A percentile compares a stretch with the other conserved stretches of the same genome.
Evolutionary conservation across 1,140 invertebrate genomes (phyloP).

Genomic region (Papilio machaon): DNA sequence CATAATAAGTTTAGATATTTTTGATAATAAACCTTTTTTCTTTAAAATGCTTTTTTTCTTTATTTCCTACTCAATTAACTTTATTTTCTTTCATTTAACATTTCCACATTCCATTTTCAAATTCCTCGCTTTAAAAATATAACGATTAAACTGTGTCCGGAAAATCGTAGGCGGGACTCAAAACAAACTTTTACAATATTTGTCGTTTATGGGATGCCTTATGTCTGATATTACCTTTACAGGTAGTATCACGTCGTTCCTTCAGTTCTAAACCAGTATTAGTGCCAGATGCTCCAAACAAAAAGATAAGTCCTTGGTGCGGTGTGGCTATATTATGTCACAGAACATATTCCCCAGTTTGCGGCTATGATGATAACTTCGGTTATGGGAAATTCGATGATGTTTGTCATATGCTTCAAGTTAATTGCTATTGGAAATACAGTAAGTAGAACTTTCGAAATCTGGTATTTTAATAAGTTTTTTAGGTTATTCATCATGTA

Average conservation of each 20-base stretch:
- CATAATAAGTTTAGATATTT: conserved; percentile 5
- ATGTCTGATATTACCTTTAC: conserved; percentile 47
- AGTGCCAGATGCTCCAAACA: conserved; percentile 34
- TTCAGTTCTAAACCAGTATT: conserved; percentile 38
- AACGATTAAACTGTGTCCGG: not conserved
- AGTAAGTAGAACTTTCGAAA: conserved; percentile 53
- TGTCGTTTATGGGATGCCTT: not conserved
- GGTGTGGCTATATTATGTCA: conserved; percentile 55
- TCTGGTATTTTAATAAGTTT: not conserved
- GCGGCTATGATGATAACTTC: conserved; percentile 67
- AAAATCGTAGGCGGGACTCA: not conserved
- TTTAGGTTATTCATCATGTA: conserved; percentile 19
- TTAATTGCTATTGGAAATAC: conserved; percentile 72
- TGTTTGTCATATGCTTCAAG: conserved; percentile 65
- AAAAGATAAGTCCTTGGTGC: conserved; percentile 60
- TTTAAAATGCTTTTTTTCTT: conserved; percentile 30
- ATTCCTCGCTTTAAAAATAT: not conserved
- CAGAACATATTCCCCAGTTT: conserved; percentile 52
- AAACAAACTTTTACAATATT: not conserved
- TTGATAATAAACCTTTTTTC: conserved; percentile 33
- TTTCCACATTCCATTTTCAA: not conserved
- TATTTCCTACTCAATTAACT: conserved; percentile 28
- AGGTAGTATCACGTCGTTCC: conserved; percentile 53
- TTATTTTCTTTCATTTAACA: conserved; percentile 1
- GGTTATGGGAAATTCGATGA: conserved; percentile 68